Base-by-base conservation (phyloP, 2,888 invertebrate species). In the Parasteatoda lunata region DNA sequence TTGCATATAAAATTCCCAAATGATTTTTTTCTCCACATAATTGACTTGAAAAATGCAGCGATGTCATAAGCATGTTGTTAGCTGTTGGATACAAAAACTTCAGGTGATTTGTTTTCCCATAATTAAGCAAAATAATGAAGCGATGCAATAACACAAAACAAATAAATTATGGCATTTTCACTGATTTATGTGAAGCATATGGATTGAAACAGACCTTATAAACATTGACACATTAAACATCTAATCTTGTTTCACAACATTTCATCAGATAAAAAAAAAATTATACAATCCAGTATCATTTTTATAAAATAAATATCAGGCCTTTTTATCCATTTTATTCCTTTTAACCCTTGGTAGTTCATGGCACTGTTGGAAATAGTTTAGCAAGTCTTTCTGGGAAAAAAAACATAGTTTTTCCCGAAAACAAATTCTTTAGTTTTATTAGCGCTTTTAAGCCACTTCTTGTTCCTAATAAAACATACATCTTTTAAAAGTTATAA, bases 401-500 rank as follows among this genome's bases (percentile, higher is more conserved):
- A 49, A 15, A 71, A 77, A 78, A 68, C 54, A 54, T 47, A 75
- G 64, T 45, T 52, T 68, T 47, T 54, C 73, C 30, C 47, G 13
- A 75, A 4, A 48, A 45, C 45, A 59, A 11, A 49, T 79, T n/a
- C 68, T 48, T 64, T 51, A 48, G 49, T 30, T 30, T 30, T 59
- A 48, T 59, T 47, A 30, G n/a, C 59, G 75, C 69, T 52, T 30
- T 51, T 80, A 80, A 72, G 85, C 85, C 80, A 86, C 77, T 86
- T 80, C 49, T 13, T 71, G 51, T 66, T 54, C 49, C 54, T 70
- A 64, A 79, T 72, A 80, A 85, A 59, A 77, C 71, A 54, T 49
- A 86, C 76, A 66, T 72, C 70, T 66, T 71, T 66, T 80, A 71
- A 77, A 70, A 77, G 71, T 71, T 77, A 85, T 77, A 85, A 85